These are phyloP conservation scores for Chelon labrosus DNA, from an alignment of 2,797 vertebrate species.

Conservation along the genomic window DNA sequence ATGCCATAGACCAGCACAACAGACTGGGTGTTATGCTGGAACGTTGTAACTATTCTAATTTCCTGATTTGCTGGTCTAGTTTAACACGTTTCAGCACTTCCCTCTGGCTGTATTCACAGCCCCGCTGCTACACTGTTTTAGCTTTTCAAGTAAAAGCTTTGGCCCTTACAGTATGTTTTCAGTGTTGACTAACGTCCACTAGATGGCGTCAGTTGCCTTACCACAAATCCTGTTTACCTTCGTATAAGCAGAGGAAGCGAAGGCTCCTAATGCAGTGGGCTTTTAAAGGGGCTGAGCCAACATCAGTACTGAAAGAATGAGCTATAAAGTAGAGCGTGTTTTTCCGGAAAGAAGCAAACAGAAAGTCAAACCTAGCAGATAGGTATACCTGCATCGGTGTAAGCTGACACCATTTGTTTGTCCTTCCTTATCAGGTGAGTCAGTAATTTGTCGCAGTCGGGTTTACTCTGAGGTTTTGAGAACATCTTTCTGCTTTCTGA, in stretches of 20 bases:
- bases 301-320: not conserved
- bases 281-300: not conserved
- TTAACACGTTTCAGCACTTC: not conserved
- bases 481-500: not conserved
- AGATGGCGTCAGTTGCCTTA: constrained; percentile 67
- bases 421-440: not conserved
- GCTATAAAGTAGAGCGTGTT: not conserved
- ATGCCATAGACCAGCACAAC: not conserved
- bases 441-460: not conserved
- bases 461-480: not conserved
- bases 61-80: not conserved
- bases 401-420: not conserved
- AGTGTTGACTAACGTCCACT: constrained; percentile 55
- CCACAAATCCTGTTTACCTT: not conserved
- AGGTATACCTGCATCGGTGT: not conserved
- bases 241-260: not conserved
- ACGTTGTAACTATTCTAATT: not conserved
- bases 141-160: not conserved
- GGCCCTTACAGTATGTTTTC: not conserved
- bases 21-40: not conserved
- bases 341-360: not conserved
- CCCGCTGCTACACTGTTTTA: not conserved
- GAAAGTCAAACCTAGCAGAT: not conserved
- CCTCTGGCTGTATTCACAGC: not conserved
- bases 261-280: not conserved